Percentiles rank a stretch among this genome's conserved stretches.
phyloP scores from a whole-genome alignment of 2,113 vertebrate species.

The Bolborhynchus lineola region DNA sequence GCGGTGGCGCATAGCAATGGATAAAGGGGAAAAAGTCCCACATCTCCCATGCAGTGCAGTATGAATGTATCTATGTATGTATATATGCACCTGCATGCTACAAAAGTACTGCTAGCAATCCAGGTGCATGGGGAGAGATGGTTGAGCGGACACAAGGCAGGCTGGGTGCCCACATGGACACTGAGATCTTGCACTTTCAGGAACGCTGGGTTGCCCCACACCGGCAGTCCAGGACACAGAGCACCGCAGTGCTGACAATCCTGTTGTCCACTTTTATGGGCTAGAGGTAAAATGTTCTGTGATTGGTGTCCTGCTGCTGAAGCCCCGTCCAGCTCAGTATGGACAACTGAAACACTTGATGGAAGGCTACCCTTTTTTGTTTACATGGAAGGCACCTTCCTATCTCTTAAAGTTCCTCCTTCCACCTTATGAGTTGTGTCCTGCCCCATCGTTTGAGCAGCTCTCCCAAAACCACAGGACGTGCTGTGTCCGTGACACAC shows the following conservation, averaged over 20 bases:
- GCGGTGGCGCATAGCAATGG: rapidly evolving
- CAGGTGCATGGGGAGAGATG: not conserved
- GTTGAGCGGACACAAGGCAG: rapidly evolving
- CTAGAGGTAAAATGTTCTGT: rapidly evolving
- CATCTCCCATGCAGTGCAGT: rapidly evolving
- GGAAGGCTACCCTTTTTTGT: not conserved
- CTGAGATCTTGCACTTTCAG: not conserved
- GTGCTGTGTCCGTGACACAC: rapidly evolving
- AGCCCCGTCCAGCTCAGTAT: rapidly evolving
- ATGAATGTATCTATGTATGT: rapidly evolving
- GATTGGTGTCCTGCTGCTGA: not conserved
- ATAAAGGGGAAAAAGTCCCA: not conserved
- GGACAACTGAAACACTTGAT: rapidly evolving
- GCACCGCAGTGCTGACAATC: rapidly evolving
- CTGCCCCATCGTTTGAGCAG: rapidly evolving
- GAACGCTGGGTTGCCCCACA: not conserved
- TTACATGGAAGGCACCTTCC: not conserved
- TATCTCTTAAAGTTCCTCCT: not conserved
- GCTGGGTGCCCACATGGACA: not conserved
- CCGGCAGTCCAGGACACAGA: not conserved
- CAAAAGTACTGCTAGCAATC: not conserved
- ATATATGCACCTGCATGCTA: rapidly evolving
- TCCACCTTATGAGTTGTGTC: rapidly evolving
- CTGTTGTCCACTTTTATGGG: not conserved
- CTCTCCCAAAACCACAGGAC: not conserved